Conservation (phyloP, 2,888 invertebrate genomes). For the Dilophus febrilis region DNA sequence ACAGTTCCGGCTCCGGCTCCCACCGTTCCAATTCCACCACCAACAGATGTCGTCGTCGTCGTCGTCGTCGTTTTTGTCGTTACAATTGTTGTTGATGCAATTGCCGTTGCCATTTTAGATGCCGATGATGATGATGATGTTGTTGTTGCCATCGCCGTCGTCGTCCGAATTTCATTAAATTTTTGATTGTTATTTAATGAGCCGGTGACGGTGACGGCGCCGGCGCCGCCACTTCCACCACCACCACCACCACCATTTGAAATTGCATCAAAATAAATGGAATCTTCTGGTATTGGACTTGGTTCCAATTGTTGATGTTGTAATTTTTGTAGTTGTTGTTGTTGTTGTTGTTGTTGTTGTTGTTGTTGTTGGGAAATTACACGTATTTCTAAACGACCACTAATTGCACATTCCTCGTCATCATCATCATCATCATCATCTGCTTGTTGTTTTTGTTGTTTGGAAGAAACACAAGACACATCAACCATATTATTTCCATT, state of each 20-base stretch:
- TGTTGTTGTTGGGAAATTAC: constrained; percentile 36
- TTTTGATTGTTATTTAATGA: constrained; percentile 5
- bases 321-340: constrained; percentile 16
- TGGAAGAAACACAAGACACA: neutral
- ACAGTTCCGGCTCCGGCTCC: too few relatives aligned
- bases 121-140: neutral
- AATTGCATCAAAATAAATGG: constrained; percentile 66
- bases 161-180: too few relatives aligned
- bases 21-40: too few relatives aligned
- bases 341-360: constrained; percentile 17
- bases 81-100: constrained; percentile 4
- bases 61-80: constrained; percentile 4
- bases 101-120: constrained; percentile 3
- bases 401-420: constrained; percentile 42
- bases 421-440: neutral
- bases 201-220: neutral
- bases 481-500: constrained; percentile 1
- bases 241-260: constrained; percentile 34
- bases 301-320: too few relatives aligned
- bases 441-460: neutral
- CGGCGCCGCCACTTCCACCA: constrained; percentile 14
- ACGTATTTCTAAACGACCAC: constrained; percentile 66
- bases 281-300: constrained; percentile 51
- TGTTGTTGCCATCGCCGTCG: constrained; percentile 1
- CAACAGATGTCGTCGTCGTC: too few relatives aligned